Base-by-base conservation (phyloP, 2,113 vertebrate species). In the Herpailurus yagouaroundi region DNA sequence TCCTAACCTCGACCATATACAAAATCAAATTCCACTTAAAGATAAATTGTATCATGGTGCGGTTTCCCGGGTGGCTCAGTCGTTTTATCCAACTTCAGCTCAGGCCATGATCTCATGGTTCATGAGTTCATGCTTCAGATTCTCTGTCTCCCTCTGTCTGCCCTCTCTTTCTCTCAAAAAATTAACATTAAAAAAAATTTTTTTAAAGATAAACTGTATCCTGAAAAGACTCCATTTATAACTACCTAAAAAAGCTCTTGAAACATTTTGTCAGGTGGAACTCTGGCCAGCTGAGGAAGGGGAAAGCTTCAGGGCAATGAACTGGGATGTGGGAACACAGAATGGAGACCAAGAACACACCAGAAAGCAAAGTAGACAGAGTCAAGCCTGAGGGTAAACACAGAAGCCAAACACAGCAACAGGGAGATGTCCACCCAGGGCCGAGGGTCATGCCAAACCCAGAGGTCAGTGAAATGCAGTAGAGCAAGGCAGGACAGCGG, bases 11-110 rank as follows among this genome's bases (percentile, higher is more conserved):
- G 94, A 23, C 66, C 36, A 88, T 64, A 57, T 12, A 57, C 16
- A 80, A 77, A 92, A 50, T 86, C 63, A 88, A 90, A 95, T 94
- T 90, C 10, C 33, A 60, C 38, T 88, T 92, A 50, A 87, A 93
- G 71, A 91, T 88, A 82, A 82, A 93, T 11, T 31, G 6, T 14
- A 81, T 73, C 18, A 41, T 71, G 57, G 25, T 23, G 57, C 21
- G 21, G 21, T 9, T 7, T 7, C 57, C 57, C 9, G 57, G 7
- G 57, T 21, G 57, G 21, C 21, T 60, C 57, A 60, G 21, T 60
- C 57, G 1, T 23, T 60, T 23, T 21, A 60, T 23, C 57, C 8
- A 21, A 23, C 57, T 60, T 60, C 57, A 23, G 57, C 57, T 60
- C 57, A 60, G 21, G 57, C 23, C 57, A 60, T 3, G 55, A 60